phyloP scores from a whole-genome alignment of 1,140 invertebrate species.

The Ceratina australensis region DNA sequence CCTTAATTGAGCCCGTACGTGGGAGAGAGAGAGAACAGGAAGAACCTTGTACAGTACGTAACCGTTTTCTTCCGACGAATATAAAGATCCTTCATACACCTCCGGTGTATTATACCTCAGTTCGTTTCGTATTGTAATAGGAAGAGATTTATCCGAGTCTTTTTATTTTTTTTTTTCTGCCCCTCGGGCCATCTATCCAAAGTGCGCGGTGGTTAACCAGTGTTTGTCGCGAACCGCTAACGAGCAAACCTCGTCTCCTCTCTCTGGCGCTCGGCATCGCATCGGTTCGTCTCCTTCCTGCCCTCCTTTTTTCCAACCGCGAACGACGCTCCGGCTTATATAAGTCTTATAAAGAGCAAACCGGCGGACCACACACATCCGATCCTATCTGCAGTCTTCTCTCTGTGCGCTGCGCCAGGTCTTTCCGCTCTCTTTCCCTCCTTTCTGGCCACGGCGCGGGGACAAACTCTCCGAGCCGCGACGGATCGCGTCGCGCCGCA shows the following conservation, averaged over 20 bases:
- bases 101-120: too few relatives aligned
- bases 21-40: neutral
- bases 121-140: too few relatives aligned
- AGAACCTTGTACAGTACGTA: slow-evolving; percentile 5
- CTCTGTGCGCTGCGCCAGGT: slow-evolving; percentile 58
- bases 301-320: slow-evolving; percentile 37
- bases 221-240: slow-evolving; percentile 79
- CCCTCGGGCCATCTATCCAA: slow-evolving; percentile 11
- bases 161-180: too few relatives aligned
- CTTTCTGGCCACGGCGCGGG: slow-evolving; percentile 18
- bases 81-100: neutral
- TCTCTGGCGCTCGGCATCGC: neutral
- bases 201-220: slow-evolving; percentile 63
- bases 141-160: too few relatives aligned
- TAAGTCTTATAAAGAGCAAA: slow-evolving; percentile 79
- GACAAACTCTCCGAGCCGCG: slow-evolving; percentile 12
- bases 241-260: slow-evolving; percentile 70
- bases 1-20: slow-evolving; percentile 25
- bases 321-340: slow-evolving; percentile 73
- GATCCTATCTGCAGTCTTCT: slow-evolving; percentile 76
- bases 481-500: neutral
- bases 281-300: slow-evolving; percentile 27
- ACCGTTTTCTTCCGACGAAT: slow-evolving; percentile 8
- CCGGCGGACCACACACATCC: slow-evolving; percentile 78
- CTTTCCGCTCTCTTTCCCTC: slow-evolving; percentile 54